Conservation (phyloP, 2,888 invertebrate species). For the Siphlonurus alternatus region DNA sequence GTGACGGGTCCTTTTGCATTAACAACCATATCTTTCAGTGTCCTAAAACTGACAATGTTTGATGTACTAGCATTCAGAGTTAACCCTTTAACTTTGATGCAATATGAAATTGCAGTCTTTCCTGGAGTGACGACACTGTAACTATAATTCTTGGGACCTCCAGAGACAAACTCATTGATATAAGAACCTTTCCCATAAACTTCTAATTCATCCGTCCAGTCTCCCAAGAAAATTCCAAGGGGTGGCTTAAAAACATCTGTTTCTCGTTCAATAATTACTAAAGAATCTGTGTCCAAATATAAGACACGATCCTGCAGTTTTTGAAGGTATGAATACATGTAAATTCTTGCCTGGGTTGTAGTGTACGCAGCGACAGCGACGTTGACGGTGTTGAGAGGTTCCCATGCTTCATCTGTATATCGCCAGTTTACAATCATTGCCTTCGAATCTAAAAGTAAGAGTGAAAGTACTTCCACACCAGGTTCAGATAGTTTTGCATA, state of each 20-base stretch:
- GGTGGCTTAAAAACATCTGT: background rate
- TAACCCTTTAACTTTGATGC: no score
- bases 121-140: no score
- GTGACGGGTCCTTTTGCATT: no score
- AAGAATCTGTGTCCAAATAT: background rate
- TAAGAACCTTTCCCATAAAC: background rate
- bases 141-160: no score
- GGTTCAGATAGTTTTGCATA: background rate
- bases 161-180: background rate
- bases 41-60: no score
- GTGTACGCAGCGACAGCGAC: background rate
- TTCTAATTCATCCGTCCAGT: background rate
- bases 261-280: background rate
- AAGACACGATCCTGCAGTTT: background rate
- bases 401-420: background rate
- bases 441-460: background rate
- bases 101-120: no score
- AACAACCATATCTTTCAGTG: no score
- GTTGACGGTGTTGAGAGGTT: background rate
- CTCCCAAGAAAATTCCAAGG: background rate
- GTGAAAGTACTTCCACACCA: background rate
- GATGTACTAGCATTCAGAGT: no score
- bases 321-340: background rate
- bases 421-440: background rate
- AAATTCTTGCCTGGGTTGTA: background rate